phyloP scores from a whole-genome alignment of 1,140 invertebrate species.

The Heliothis virescens region DNA sequence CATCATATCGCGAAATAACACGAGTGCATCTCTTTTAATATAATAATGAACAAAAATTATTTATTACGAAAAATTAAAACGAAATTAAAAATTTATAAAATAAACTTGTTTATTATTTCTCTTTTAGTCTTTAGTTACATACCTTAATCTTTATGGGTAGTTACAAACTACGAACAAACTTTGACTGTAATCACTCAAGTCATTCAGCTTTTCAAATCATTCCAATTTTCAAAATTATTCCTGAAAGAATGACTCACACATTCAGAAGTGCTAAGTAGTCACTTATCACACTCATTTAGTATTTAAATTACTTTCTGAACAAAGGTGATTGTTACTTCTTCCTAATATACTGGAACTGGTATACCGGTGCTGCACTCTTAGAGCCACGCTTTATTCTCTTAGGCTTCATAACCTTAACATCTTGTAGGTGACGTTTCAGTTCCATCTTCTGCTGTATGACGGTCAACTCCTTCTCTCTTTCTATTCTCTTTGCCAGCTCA shows the following conservation, averaged over 20 bases:
- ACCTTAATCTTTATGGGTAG: background rate
- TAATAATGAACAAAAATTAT: constrained; percentile 39
- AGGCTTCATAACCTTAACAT: constrained; percentile 88
- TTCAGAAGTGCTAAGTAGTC: too few relatives aligned
- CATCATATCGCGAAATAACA: constrained; percentile 36
- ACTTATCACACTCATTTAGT: too few relatives aligned
- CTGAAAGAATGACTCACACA: too few relatives aligned
- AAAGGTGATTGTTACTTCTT: constrained; percentile 88
- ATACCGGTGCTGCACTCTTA: constrained; percentile 91
- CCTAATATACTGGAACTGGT: constrained; percentile 94
- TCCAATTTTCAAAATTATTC: too few relatives aligned
- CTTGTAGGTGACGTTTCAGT: constrained; percentile 91
- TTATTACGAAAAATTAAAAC: constrained; percentile 46
- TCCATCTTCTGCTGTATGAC: constrained; percentile 95
- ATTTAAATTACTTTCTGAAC: too few relatives aligned
- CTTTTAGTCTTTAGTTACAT: background rate
- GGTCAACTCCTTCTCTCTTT: constrained; percentile 93
- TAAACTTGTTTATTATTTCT: constrained; percentile 2
- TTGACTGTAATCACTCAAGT: too few relatives aligned
- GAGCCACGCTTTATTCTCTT: constrained; percentile 90
- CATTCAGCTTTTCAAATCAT: too few relatives aligned
- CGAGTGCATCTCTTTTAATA: constrained; percentile 33
- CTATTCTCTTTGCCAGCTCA: constrained; percentile 93
- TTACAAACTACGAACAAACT: too few relatives aligned
- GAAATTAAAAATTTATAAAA: background rate